phyloP scores from a whole-genome alignment of 2,888 invertebrate species.

The Mylabris sibirica region DNA sequence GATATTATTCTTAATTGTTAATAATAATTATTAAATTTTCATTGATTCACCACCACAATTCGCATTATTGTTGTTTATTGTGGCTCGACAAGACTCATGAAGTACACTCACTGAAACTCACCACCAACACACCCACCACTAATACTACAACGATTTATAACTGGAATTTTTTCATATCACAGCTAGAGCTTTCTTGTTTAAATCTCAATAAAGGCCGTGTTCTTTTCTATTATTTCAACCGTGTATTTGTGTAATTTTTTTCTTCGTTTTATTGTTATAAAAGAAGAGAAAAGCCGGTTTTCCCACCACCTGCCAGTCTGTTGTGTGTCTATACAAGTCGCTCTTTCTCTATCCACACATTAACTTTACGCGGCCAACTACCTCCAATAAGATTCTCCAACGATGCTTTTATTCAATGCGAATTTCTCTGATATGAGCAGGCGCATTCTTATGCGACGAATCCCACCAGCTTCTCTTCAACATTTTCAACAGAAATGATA shows the following conservation, averaged over 20 bases:
- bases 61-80: too few species aligned
- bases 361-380: conserved; percentile 4
- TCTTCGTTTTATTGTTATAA: background rate
- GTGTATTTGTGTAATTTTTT: background rate
- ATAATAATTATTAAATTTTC: background rate
- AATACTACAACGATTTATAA: background rate
- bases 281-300: conserved; percentile 1
- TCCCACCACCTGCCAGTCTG: background rate
- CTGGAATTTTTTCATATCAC: background rate
- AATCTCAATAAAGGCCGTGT: background rate
- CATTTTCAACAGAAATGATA: background rate
- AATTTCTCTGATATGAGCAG: background rate
- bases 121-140: background rate
- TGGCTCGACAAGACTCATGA: too few species aligned
- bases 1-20: too few species aligned
- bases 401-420: background rate
- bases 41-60: background rate
- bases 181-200: background rate
- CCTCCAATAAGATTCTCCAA: background rate
- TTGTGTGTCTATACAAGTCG: background rate
- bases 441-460: background rate
- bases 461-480: too few species aligned
- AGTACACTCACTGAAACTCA: background rate
- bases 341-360: background rate
- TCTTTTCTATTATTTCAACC: background rate